Evolutionary conservation across 2,113 vertebrate genomes (phyloP), one percentile per base, ranked within the genome.

Genomic region (Cyprichromis sp.): DNA sequence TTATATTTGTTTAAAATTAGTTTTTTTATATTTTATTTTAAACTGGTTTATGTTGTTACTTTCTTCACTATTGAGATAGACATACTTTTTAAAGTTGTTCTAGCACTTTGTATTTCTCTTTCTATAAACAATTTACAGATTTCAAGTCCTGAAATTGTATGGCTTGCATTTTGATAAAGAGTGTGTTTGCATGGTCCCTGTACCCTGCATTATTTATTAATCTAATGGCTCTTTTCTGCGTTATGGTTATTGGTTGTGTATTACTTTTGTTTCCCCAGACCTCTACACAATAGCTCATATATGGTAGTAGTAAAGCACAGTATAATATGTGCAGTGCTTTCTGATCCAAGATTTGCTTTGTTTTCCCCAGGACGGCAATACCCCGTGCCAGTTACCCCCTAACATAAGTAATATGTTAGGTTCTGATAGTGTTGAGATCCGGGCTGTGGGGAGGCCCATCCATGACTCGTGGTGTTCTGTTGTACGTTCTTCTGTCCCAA

Each of bases 101-200:
- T 31, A 61, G 14, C 57, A 61, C 57, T 61, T 61, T 17, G 26
- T 1, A 4, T 59, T 59, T 31, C 5, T 59, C 26, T 4, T 31
- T 59, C 5, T 31, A 59, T 17, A 59, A 59, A 26, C 53, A 13
- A 59, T 9, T 59, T 31, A 17, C 8, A 0, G 0, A 31, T 59
- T 59, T 17, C 26, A 31, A 6, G 26, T 59, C 57, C 2, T 9
- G 55, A 17, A 59, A 17, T 59, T 59, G 0, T 6, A 31, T 59
- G 14, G 26, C 55, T 59, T 59, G 26, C 8, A 6, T 59, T 31
- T 59, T 31, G 14, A 3, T 31, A 59, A 31, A 59, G 57, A 59
- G 57, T 59, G 26, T 5, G 1, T 59, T 31, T 59, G 26, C 31
- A 59, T 59, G 26, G 26, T 29, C 26, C 55, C 8, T 31, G 26